phyloP scores from a whole-genome alignment of 2,797 vertebrate species.

The Melanotaenia nigrans region DNA sequence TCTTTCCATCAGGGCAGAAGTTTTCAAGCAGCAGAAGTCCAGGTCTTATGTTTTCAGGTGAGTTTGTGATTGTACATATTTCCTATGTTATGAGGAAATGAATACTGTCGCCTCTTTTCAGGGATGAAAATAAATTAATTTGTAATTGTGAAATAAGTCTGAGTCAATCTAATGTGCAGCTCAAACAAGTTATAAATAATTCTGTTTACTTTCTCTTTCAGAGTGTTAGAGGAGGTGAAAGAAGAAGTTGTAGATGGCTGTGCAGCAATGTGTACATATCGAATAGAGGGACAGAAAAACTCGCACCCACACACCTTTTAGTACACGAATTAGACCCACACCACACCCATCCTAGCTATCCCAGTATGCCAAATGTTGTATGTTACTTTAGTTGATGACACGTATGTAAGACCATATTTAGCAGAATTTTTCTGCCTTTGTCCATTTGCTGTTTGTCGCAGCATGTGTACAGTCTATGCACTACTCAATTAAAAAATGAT shows the following conservation, averaged over 20 bases:
- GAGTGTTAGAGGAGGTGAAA: slow-evolving; percentile 47
- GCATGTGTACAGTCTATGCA: slow-evolving; percentile 24
- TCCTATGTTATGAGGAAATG: too few species aligned
- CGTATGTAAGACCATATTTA: slow-evolving; percentile 49
- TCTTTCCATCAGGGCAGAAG: slow-evolving; percentile 42
- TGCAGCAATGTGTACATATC: slow-evolving; percentile 54
- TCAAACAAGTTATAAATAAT: not conserved
- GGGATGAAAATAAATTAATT: not conserved
- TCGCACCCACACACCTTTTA: slow-evolving; percentile 10
- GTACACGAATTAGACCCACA: slow-evolving; percentile 21
- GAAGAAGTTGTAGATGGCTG: slow-evolving; percentile 26
- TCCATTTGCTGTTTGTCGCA: slow-evolving; percentile 46
- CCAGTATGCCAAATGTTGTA: slow-evolving; percentile 37
- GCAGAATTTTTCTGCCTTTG: slow-evolving; percentile 38
- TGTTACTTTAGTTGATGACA: slow-evolving; percentile 48
- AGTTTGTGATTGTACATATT: slow-evolving; percentile 4
- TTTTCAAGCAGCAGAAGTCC: slow-evolving; percentile 51
- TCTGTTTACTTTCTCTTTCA: slow-evolving; percentile 42
- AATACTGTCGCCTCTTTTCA: not conserved
- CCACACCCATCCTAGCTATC: slow-evolving; percentile 12
- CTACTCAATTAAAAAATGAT: slow-evolving; percentile 65
- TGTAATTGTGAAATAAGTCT: not conserved
- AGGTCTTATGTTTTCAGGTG: slow-evolving; percentile 59
- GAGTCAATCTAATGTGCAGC: not conserved
- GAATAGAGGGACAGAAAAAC: slow-evolving; percentile 35